phyloP scores from a whole-genome alignment of 2,797 vertebrate genomes.

The Liparis tanakae region DNA sequence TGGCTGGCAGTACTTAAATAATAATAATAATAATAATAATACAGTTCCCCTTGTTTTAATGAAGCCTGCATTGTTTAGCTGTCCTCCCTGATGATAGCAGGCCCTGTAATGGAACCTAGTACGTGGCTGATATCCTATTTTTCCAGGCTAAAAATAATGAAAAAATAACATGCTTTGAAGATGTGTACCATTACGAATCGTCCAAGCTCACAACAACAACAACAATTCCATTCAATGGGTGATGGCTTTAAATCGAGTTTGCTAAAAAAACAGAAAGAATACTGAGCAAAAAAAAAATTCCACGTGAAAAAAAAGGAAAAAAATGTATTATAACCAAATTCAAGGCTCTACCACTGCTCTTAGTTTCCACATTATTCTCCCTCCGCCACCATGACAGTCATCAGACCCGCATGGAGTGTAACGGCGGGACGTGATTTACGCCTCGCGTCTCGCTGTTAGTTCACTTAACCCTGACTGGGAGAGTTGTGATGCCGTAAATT shows the following conservation, averaged over 20 bases:
- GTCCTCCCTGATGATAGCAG: slow-evolving; percentile 47
- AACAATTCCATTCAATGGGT: background rate
- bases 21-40: slow-evolving; percentile 41
- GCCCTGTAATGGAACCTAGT: slow-evolving; percentile 54
- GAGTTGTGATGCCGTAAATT: slow-evolving; percentile 66
- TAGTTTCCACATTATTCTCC: slow-evolving; percentile 33
- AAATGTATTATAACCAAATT: slow-evolving; percentile 34
- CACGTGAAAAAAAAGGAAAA: too few relatives aligned
- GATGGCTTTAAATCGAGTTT: slow-evolving; percentile 14
- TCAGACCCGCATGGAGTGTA: slow-evolving; percentile 45
- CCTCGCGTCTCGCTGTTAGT: slow-evolving; percentile 54
- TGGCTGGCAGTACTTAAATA: slow-evolving; percentile 31
- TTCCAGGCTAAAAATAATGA: slow-evolving; percentile 60
- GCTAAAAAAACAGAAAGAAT: slow-evolving; percentile 15
- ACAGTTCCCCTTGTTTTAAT: slow-evolving; percentile 48
- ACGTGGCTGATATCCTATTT: slow-evolving; percentile 50
- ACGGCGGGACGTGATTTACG: slow-evolving; percentile 53
- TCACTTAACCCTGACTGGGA: slow-evolving; percentile 67
- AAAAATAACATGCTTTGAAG: slow-evolving; percentile 69
- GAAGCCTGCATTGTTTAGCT: slow-evolving; percentile 61
- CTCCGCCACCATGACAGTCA: slow-evolving; percentile 19
- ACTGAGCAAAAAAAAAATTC: too few relatives aligned
- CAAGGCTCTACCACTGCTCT: slow-evolving; percentile 27
- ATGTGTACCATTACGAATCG: slow-evolving; percentile 57
- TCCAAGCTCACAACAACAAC: slow-evolving; percentile 16